Evolutionary conservation across 2,888 invertebrate genomes (phyloP).

Genomic region (Hemicrepidius hirtus): DNA sequence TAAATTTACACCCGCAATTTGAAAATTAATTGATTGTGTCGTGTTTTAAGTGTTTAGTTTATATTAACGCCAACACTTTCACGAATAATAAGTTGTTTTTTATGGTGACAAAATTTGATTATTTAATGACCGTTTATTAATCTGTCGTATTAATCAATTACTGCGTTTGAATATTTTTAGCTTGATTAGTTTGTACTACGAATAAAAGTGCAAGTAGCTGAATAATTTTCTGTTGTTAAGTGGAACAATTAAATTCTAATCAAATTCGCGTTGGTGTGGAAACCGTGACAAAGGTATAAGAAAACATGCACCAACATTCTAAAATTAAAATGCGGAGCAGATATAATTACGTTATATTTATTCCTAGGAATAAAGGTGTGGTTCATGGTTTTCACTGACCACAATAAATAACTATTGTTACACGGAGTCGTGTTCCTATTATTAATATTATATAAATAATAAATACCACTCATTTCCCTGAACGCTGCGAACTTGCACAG

Average conservation of each 20-base stretch:
- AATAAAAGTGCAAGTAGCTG: background rate
- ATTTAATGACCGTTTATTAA: too few species aligned
- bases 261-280: conserved; percentile 23
- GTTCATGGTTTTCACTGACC: conserved; percentile 46
- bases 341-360: conserved; percentile 48
- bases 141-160: too few species aligned
- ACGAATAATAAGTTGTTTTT: background rate
- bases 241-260: conserved; percentile 15
- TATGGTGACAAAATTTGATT: too few species aligned
- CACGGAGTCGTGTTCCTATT: conserved; percentile 43
- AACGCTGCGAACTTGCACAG: conserved; percentile 31
- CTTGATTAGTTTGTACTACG: too few species aligned
- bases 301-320: conserved; percentile 13
- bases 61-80: conserved; percentile 1
- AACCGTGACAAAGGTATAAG: conserved; percentile 33
- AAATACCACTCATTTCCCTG: conserved; percentile 40
- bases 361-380: conserved; percentile 46
- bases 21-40: background rate
- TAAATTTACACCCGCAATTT: background rate
- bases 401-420: conserved; percentile 46
- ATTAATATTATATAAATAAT: conserved; percentile 50
- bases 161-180: too few species aligned
- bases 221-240: conserved; percentile 5
- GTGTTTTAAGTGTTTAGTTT: background rate
- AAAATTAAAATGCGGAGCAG: conserved; percentile 48